Percentiles rank a stretch among this genome's conserved stretches.
Evolutionary conservation across 1,140 invertebrate species (phyloP).

Genomic region (Drosophila kohkoa): DNA sequence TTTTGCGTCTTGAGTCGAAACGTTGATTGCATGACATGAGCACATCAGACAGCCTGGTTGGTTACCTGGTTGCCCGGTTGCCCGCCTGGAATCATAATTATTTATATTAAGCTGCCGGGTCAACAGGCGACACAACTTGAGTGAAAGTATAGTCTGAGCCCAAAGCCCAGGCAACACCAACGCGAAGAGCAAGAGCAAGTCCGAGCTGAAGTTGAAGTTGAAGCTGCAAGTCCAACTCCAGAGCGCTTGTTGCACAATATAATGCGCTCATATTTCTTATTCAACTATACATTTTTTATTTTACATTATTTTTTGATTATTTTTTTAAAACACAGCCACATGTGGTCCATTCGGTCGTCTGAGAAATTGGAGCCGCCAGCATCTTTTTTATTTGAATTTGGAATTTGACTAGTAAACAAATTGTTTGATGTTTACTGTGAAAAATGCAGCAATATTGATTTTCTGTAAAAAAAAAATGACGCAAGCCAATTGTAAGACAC

Average conservation of each 20-base stretch:
- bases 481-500: conserved; percentile 28
- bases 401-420: conserved; percentile 53
- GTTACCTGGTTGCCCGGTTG: conserved; percentile 8
- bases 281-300: conserved; percentile 28
- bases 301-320: conserved; percentile 40
- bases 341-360: conserved; percentile 52
- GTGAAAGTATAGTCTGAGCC: conserved; percentile 65
- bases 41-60: conserved; percentile 56
- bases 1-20: conserved; percentile 23
- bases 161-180: conserved; percentile 15
- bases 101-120: conserved; percentile 80
- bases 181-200: neutral
- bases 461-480: conserved; percentile 21
- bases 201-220: conserved; percentile 5
- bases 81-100: conserved; percentile 62
- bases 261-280: conserved; percentile 71
- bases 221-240: conserved; percentile 14
- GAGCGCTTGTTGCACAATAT: conserved; percentile 71
- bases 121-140: conserved; percentile 53
- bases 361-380: conserved; percentile 43
- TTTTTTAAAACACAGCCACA: conserved; percentile 59
- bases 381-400: conserved; percentile 42
- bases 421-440: conserved; percentile 51
- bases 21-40: conserved; percentile 77
- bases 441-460: conserved; percentile 49